phyloP scores from a whole-genome alignment of 2,888 invertebrate species.

The Beris morrisii region DNA sequence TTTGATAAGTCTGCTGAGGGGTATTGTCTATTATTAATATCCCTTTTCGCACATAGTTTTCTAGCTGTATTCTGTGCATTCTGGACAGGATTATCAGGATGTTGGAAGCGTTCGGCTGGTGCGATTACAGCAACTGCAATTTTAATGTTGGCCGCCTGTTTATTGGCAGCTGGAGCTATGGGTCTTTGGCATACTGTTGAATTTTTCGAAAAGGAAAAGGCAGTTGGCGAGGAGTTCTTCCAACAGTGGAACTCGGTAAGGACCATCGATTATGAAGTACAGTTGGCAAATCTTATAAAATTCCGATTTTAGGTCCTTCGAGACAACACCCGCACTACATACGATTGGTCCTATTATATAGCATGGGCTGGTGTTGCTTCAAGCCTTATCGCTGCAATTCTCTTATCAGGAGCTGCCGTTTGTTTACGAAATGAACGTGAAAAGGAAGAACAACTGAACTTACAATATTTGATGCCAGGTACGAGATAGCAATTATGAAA shows the following conservation, averaged over 20 bases:
- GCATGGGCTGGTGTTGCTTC: constrained; percentile 96
- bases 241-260: constrained; percentile 88
- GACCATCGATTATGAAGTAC: background rate
- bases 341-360: constrained; percentile 97
- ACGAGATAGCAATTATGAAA: background rate
- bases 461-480: constrained; percentile 97
- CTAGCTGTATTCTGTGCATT: constrained; percentile 90
- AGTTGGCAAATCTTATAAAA: background rate
- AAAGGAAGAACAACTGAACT: constrained; percentile 93
- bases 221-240: constrained; percentile 88
- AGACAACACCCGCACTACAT: constrained; percentile 81
- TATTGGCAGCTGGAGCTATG: constrained; percentile 91
- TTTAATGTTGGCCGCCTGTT: constrained; percentile 63
- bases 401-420: constrained; percentile 91
- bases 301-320: constrained; percentile 70
- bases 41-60: constrained; percentile 66
- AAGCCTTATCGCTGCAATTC: constrained; percentile 86
- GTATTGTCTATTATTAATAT: constrained; percentile 72
- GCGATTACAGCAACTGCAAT: constrained; percentile 93
- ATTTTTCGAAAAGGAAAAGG: constrained; percentile 92
- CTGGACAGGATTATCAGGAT: constrained; percentile 94
- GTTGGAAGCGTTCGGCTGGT: constrained; percentile 93
- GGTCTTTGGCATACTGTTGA: constrained; percentile 95
- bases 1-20: constrained; percentile 47
- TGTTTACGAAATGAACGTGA: constrained; percentile 92